These are phyloP conservation scores for Eolophus roseicapilla DNA, from an alignment of 2,113 vertebrate genomes.

Conservation along the genomic window DNA sequence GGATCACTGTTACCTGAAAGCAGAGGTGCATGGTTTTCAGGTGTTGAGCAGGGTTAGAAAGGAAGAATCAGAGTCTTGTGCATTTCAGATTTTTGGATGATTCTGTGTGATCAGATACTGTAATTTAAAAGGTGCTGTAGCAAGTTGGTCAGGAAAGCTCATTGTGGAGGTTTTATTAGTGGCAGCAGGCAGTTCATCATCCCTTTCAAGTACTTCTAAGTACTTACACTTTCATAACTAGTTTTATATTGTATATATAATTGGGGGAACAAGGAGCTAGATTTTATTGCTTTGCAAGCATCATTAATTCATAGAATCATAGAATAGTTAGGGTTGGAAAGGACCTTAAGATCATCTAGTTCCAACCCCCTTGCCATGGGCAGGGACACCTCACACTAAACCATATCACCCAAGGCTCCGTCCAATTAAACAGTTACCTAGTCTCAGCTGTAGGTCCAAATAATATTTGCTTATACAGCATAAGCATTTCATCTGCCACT, in stretches of 20 bases:
- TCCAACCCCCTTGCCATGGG: too few relatives aligned
- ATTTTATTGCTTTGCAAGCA: neutral
- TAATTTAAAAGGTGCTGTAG: neutral
- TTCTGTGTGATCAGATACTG: neutral
- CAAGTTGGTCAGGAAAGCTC: neutral
- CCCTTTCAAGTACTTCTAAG: neutral
- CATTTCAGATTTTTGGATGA: neutral
- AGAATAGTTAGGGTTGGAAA: too few relatives aligned
- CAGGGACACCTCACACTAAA: too few relatives aligned
- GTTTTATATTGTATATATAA: neutral
- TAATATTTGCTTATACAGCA: neutral
- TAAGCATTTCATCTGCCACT: neutral
- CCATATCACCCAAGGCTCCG: too few relatives aligned
- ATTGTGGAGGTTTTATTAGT: neutral
- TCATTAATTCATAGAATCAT: neutral
- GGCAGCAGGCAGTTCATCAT: neutral
- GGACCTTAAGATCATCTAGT: too few relatives aligned
- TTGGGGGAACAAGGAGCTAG: neutral
- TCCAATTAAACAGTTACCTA: neutral
- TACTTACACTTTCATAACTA: neutral
- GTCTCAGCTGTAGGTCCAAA: neutral
- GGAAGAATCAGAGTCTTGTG: neutral
- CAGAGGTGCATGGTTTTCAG: neutral
- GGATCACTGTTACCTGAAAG: neutral
- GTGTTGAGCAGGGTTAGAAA: neutral